Evolutionary conservation across 2,797 vertebrate species (phyloP).

Genomic region (Choloepus didactylus): DNA sequence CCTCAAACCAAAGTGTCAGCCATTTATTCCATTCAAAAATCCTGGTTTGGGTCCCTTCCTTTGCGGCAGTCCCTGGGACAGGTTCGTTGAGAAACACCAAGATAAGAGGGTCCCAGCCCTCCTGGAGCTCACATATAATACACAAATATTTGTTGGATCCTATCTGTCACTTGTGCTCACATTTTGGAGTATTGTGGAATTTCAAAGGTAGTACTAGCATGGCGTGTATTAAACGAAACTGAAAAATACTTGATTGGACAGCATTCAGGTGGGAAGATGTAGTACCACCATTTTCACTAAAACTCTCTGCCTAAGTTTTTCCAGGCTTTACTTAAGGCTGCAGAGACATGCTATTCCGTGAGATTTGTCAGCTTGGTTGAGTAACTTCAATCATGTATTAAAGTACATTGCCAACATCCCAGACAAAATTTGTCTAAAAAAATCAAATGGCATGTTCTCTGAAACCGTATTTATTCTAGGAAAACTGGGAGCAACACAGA

Average conservation of each 20-base stretch:
- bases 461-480: slow-evolving; percentile 74
- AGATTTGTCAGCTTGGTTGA: neutral
- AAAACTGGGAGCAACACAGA: slow-evolving; percentile 68
- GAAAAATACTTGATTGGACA: neutral
- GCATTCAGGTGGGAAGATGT: neutral
- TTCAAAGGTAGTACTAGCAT: neutral
- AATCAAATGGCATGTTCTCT: slow-evolving; percentile 73
- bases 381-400: neutral
- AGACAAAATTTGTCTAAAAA: slow-evolving; percentile 71
- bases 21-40: neutral
- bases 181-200: neutral
- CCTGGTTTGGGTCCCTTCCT: neutral
- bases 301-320: neutral
- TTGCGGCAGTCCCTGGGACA: rapidly evolving
- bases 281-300: neutral
- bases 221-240: neutral
- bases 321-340: neutral
- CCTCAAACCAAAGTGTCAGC: neutral
- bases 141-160: neutral
- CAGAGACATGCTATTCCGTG: neutral
- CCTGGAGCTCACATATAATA: neutral
- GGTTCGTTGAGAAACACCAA: neutral
- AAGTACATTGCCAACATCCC: slow-evolving; percentile 40
- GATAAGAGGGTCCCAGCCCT: neutral
- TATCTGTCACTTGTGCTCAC: neutral